Evolutionary conservation across 2,888 invertebrate species (phyloP).

Genomic region (Meta bourneti): DNA sequence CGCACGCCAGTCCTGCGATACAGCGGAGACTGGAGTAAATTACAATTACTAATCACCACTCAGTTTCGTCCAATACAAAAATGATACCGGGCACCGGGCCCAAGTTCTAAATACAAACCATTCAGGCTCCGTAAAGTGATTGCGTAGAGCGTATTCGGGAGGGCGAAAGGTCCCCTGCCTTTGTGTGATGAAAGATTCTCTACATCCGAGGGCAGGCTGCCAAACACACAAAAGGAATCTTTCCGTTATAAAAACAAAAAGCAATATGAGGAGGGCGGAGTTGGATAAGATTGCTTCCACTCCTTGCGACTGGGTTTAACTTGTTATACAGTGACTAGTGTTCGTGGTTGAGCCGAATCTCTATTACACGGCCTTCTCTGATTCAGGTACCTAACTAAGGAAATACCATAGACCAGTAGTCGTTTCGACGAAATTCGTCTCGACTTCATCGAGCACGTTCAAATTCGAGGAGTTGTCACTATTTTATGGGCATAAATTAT

Average conservation of each 20-base stretch:
- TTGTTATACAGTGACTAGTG: neutral
- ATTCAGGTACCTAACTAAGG: no score
- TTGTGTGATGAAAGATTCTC: neutral
- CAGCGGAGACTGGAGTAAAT: no score
- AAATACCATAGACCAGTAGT: no score
- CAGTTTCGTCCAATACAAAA: neutral
- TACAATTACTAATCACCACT: neutral
- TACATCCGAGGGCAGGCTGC: neutral
- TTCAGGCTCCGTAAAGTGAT: neutral
- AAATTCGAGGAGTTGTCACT: no score
- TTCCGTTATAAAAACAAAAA: neutral
- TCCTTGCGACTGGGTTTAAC: neutral
- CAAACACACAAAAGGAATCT: neutral
- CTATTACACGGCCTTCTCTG: no score
- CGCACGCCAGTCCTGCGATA: no score
- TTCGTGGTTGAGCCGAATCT: no score
- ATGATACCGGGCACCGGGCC: neutral
- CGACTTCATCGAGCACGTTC: no score
- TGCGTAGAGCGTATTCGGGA: neutral
- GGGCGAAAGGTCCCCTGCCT: neutral
- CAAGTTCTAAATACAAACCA: neutral
- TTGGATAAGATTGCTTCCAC: neutral
- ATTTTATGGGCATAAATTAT: no score
- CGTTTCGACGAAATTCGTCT: no score
- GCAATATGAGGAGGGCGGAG: neutral